Evolutionary conservation across 2,113 vertebrate species (phyloP), one percentile per base, ranked within the genome.

Genomic region (Oxyura jamaicensis): DNA sequence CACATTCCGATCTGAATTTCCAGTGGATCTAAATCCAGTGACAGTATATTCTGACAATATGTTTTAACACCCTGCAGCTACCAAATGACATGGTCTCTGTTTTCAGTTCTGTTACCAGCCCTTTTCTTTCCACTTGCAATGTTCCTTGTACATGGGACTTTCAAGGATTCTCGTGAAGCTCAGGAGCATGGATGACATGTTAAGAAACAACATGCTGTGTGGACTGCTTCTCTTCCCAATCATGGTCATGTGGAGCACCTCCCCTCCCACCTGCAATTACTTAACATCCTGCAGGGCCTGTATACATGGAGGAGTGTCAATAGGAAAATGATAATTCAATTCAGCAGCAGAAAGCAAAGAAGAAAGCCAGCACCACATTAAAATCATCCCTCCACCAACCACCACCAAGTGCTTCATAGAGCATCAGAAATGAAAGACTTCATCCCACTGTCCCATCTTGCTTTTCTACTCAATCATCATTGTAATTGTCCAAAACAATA

Each of bases 311-410:
- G 92, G 29, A 74, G 8, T 88, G 68, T 6, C 29, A 83, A 6
- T 16, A 59, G 23, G 28, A 52, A 86, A 76, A 87, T 13, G n/a
- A 56, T 25, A 29, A 39, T 19, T 23, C 10, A 72, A 25, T 75
- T 77, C 73, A 75, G 52, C 50, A 88, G 29, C 66, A 65, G 69
- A 78, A 90, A 88, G 21, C 19, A 68, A 69, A 74, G 42, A 83
- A 91, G 41, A 59, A 89, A 84, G 42, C 35, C 50, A 77, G 52
- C 23, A 86, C 3, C 13, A 46, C 21, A 63, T 0, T 3, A 67
- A 36, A 78, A 53, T 46, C 31, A 79, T 21, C 28, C 69, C 26
- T 63, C 72, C 21, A 1, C 20, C 44, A 80, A 29, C 13, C 29
- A 91, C 17, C 7, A 84, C 50, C 19, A 91, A 74, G 11, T 29